Conservation (phyloP, 2,797 vertebrate genomes). For the Enteromius trimaculatus region DNA sequence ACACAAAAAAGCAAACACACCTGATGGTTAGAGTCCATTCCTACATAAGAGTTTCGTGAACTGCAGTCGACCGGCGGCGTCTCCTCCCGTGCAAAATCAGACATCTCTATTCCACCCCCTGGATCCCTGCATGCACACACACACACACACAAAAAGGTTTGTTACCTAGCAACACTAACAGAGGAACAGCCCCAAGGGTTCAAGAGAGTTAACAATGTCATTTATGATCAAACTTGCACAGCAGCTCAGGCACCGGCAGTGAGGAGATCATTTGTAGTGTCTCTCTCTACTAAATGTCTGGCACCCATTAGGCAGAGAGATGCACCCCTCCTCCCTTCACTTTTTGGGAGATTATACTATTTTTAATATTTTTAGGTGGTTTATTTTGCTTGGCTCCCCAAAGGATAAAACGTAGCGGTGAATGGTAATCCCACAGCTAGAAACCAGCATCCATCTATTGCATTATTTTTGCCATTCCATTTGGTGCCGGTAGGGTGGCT, state of each 20-base stretch:
- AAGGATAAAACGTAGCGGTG: not conserved
- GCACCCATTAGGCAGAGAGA: not conserved
- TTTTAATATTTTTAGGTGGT: constrained; percentile 16
- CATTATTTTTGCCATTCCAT: not conserved
- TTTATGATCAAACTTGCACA: constrained; percentile 43
- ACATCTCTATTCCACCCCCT: constrained; percentile 98
- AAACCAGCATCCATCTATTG: not conserved
- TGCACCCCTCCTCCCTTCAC: not conserved
- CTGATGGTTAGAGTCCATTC: constrained; percentile 91
- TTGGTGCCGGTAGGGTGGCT: not conserved
- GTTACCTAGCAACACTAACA: constrained; percentile 58
- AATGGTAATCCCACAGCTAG: not conserved
- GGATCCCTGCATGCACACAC: constrained; percentile 85
- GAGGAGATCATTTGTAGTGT: not conserved
- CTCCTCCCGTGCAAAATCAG: constrained; percentile 93
- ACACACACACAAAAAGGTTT: constrained; percentile 56
- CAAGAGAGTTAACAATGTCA: constrained; percentile 40
- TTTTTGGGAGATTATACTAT: constrained; percentile 6
- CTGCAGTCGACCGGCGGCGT: constrained; percentile 98
- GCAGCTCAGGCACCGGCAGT: not conserved
- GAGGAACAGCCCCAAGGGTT: constrained; percentile 19
- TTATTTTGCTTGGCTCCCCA: not conserved
- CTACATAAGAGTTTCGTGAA: constrained; percentile 96
- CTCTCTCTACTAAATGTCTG: constrained; percentile 16
- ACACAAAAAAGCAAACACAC: constrained; percentile 69